Percentiles rank a stretch among this genome's conserved stretches.
These are phyloP conservation scores for Carterocephalus palaemon DNA, from an alignment of 2,888 invertebrate species.

Conservation along the genomic window DNA sequence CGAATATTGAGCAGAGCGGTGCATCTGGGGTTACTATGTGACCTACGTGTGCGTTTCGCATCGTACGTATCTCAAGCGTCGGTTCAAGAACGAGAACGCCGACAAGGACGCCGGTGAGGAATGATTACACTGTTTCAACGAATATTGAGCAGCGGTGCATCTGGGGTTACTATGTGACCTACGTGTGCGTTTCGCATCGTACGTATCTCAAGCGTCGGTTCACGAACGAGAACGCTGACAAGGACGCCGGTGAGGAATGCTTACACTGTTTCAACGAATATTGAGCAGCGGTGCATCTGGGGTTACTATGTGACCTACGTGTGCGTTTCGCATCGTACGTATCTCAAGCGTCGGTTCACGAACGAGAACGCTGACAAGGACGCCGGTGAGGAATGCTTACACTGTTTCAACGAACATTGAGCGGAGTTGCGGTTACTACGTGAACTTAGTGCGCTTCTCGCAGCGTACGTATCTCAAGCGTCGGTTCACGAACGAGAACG, in stretches of 20 bases:
- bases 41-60: conserved; percentile 71
- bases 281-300: too few relatives aligned
- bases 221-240: conserved; percentile 68
- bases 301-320: conserved; percentile 70
- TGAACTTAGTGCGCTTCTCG: conserved; percentile 96
- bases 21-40: too few relatives aligned
- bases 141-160: too few relatives aligned
- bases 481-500: conserved; percentile 78
- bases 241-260: conserved; percentile 68
- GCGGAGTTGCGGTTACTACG: conserved; percentile 87
- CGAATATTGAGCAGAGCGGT: too few relatives aligned
- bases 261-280: conserved; percentile 15
- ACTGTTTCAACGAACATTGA: too few relatives aligned
- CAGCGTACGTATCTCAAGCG: conserved; percentile 85
- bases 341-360: conserved; percentile 84
- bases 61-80: conserved; percentile 81
- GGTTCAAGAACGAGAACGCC: conserved; percentile 77
- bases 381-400: conserved; percentile 61
- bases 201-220: conserved; percentile 83
- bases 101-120: conserved; percentile 74
- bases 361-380: conserved; percentile 68
- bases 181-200: conserved; percentile 69
- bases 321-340: conserved; percentile 69
- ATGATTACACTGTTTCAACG: conserved; percentile 11
- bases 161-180: too few relatives aligned